These are phyloP conservation scores for Blennius ocellaris DNA, from an alignment of 2,113 vertebrate species.

Conservation along the genomic window DNA sequence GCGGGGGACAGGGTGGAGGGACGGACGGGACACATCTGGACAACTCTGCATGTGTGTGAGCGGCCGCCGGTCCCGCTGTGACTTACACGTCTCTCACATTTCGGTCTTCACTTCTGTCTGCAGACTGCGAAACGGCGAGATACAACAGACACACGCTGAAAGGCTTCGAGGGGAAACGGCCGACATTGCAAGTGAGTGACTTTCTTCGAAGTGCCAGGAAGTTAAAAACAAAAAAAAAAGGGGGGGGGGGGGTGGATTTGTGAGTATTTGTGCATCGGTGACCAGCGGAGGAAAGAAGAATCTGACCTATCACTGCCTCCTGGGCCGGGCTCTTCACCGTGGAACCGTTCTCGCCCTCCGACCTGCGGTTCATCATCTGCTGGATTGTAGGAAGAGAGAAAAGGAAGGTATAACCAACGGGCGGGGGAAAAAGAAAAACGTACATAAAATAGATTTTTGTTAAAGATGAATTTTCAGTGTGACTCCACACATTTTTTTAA, in stretches of 20 bases:
- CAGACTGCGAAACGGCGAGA: conserved; percentile 73
- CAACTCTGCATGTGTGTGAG: conserved; percentile 57
- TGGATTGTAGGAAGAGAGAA: conserved; percentile 16
- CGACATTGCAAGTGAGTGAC: conserved; percentile 4
- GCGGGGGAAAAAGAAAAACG: too few relatives aligned
- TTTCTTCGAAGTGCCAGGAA: background rate
- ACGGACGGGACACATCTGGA: conserved; percentile 51
- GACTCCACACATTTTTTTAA: too few relatives aligned
- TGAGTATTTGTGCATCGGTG: conserved; percentile 3
- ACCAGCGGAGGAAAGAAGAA: background rate
- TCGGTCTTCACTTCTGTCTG: conserved; percentile 79
- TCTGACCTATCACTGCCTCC: conserved; percentile 87
- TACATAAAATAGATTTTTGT: too few relatives aligned
- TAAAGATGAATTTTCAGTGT: too few relatives aligned
- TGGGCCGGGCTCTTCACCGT: conserved; percentile 82
- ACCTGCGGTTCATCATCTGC: conserved; percentile 78
- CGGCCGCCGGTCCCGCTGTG: too few relatives aligned
- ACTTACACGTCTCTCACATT: conserved; percentile 74
- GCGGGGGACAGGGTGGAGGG: conserved; percentile 47
- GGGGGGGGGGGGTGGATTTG: too few relatives aligned
- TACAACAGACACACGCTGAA: conserved; percentile 52
- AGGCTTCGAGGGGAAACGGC: conserved; percentile 20
- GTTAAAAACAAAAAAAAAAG: too few relatives aligned
- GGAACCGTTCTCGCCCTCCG: conserved; percentile 84
- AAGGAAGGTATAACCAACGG: background rate